phyloP scores from a whole-genome alignment of 2,113 vertebrate species.

The Tichodroma muraria region DNA sequence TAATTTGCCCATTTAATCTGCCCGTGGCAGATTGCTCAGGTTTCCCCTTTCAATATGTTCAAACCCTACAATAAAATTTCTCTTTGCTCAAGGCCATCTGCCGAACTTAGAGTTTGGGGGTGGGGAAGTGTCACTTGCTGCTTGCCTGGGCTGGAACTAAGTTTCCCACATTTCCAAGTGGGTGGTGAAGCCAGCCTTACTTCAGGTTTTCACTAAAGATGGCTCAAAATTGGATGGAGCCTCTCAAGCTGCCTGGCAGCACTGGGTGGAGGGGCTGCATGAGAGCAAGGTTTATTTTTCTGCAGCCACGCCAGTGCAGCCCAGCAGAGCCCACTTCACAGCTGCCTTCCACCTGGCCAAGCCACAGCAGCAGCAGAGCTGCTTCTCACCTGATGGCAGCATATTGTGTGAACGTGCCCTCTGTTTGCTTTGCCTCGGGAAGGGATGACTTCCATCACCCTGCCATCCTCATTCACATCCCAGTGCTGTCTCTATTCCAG shows the following conservation, averaged over 20 bases:
- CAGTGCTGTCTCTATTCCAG: not conserved
- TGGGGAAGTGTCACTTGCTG: not conserved
- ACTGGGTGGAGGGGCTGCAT: not conserved
- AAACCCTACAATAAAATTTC: not conserved
- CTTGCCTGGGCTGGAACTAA: not conserved
- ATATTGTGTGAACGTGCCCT: not conserved
- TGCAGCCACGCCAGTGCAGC: rapidly evolving
- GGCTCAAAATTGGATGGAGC: not conserved
- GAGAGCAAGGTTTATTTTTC: not conserved
- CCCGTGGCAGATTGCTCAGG: not conserved
- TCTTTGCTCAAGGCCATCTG: slow-evolving; percentile 22
- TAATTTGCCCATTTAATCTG: not conserved
- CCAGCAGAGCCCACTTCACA: not conserved
- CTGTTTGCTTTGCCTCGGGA: not conserved
- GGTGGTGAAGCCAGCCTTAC: not conserved
- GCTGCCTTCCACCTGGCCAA: not conserved
- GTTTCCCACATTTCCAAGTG: not conserved
- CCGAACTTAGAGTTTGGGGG: not conserved
- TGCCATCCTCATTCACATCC: not conserved
- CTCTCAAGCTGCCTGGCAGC: not conserved
- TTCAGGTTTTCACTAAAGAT: not conserved
- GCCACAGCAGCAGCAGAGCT: not conserved
- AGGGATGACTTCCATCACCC: not conserved
- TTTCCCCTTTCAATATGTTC: slow-evolving; percentile 3
- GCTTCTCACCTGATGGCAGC: not conserved